Conservation (phyloP, 2,888 invertebrate genomes). For the Bembecia ichneumoniformis region DNA sequence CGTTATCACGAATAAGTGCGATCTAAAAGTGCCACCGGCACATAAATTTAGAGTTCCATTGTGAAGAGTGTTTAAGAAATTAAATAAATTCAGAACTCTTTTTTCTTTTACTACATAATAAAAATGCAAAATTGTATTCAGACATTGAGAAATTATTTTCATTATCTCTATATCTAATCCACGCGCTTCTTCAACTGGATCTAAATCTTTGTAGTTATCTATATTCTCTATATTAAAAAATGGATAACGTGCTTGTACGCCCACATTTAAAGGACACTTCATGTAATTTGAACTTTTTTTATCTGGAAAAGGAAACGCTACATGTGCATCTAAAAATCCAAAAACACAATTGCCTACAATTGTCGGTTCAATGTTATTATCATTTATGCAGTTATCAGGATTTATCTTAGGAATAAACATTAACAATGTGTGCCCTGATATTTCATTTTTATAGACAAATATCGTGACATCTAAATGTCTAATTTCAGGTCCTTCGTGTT, state of each 20-base stretch:
- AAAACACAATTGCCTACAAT: constrained; percentile 28
- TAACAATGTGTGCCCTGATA: constrained; percentile 16
- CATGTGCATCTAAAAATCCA: constrained; percentile 16
- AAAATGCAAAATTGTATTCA: constrained; percentile 35
- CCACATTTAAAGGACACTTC: constrained; percentile 38
- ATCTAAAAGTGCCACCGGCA: constrained; percentile 45
- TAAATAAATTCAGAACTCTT: constrained; percentile 22
- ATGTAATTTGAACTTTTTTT: constrained; percentile 32
- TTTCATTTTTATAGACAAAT: not conserved
- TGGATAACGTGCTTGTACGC: constrained; percentile 35
- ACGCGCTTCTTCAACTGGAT: constrained; percentile 20
- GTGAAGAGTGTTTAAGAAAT: constrained; percentile 28
- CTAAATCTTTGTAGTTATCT: constrained; percentile 22
- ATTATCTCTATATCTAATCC: constrained; percentile 45
- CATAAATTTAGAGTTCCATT: constrained; percentile 44
- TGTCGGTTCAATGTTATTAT: constrained; percentile 11
- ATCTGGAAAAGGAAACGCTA: constrained; percentile 21
- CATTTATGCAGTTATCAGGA: constrained; percentile 22
- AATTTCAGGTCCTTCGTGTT: too few relatives aligned
- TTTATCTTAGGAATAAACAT: constrained; percentile 32
- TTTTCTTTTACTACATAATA: constrained; percentile 27
- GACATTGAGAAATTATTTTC: constrained; percentile 37
- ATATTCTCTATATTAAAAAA: constrained; percentile 29
- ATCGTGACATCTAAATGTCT: too few relatives aligned
- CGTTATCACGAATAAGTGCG: constrained; percentile 37